Evolutionary conservation across 2,797 vertebrate genomes (phyloP).

Genomic region (Enteromius fasciolatus): DNA sequence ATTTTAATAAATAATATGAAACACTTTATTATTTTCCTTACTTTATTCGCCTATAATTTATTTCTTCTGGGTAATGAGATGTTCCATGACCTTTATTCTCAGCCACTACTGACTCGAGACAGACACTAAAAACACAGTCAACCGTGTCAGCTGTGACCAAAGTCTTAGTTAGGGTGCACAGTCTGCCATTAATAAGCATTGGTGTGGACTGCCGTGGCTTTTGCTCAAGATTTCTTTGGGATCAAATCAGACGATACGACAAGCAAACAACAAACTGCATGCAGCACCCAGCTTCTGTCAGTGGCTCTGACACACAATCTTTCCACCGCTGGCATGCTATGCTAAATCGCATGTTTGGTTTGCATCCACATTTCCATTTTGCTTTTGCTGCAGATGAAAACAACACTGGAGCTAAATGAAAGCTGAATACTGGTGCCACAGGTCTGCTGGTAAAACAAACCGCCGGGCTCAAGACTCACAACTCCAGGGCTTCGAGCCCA

Average conservation of each 20-base stretch:
- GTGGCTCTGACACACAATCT: neutral
- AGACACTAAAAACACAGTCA: neutral
- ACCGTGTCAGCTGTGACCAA: neutral
- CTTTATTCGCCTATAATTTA: neutral
- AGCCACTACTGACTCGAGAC: neutral
- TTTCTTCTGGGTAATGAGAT: neutral
- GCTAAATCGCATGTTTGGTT: slow-evolving; percentile 43
- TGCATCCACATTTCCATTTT: neutral
- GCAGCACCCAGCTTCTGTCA: neutral
- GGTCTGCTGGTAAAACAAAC: slow-evolving; percentile 48
- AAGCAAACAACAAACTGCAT: neutral
- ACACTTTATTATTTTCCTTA: neutral
- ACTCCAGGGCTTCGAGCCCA: slow-evolving; percentile 62
- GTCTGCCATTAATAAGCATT: neutral
- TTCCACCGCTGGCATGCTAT: neutral
- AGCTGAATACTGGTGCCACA: slow-evolving; percentile 47
- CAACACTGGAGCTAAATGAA: slow-evolving; percentile 31
- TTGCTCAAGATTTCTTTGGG: neutral
- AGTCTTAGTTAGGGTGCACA: neutral
- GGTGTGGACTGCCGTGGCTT: neutral
- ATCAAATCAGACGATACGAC: neutral
- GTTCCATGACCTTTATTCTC: neutral
- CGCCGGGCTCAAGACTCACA: slow-evolving; percentile 53
- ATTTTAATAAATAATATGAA: neutral
- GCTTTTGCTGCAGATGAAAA: slow-evolving; percentile 41